Percentiles rank a stretch among this genome's conserved stretches.
Evolutionary conservation across 2,797 vertebrate species (phyloP).

Genomic region (Argentina silus): DNA sequence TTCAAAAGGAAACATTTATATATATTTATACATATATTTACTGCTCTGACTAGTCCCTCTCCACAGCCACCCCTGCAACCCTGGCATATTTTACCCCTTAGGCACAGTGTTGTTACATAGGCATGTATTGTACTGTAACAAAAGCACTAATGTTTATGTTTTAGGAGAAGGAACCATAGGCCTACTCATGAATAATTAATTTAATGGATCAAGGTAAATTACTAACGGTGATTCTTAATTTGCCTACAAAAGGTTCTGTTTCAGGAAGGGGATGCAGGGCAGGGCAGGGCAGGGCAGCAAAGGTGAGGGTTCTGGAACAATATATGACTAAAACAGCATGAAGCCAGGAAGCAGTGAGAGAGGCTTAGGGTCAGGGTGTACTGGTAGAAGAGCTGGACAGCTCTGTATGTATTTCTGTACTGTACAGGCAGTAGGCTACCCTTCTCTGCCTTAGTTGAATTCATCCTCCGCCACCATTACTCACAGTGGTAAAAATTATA

Average conservation of each 20-base stretch:
- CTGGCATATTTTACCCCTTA: conserved; percentile 39
- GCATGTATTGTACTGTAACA: conserved; percentile 6
- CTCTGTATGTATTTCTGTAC: background rate
- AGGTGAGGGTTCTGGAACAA: no score
- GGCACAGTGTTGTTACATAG: conserved; percentile 17
- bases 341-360: background rate
- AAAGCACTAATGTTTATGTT: background rate
- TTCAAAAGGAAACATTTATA: conserved; percentile 75
- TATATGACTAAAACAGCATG: background rate
- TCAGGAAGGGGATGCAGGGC: no score
- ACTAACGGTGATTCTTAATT: no score
- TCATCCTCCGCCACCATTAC: conserved; percentile 64
- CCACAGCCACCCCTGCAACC: conserved; percentile 30
- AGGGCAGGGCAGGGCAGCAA: no score
- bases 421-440: background rate
- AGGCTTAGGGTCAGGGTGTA: background rate
- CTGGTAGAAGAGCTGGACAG: background rate
- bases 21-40: conserved; percentile 77
- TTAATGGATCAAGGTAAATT: no score
- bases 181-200: background rate
- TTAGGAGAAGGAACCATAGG: background rate
- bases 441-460: conserved; percentile 43
- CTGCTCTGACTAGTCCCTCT: conserved; percentile 40
- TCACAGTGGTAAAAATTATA: conserved; percentile 74
- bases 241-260: no score